Conservation (phyloP, 2,888 invertebrate species). For the Nowickia ferox region DNA sequence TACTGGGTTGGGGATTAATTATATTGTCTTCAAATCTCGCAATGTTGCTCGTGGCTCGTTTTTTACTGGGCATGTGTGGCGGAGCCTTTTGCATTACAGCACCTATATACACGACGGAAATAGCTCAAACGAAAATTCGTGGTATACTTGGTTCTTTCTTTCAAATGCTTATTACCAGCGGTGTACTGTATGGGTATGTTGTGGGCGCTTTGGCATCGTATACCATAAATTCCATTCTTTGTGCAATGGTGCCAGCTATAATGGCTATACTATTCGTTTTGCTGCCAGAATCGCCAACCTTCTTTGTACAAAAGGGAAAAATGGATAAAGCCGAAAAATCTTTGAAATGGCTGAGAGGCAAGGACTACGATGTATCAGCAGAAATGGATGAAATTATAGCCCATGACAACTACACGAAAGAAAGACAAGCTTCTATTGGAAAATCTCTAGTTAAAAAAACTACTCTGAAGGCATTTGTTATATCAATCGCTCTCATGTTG, state of each 20-base stretch:
- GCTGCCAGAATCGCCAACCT: conserved; percentile 94
- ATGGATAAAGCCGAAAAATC: conserved; percentile 88
- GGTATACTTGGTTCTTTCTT: conserved; percentile 94
- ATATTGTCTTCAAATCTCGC: conserved; percentile 87
- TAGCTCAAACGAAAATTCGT: conserved; percentile 91
- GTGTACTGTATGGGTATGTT: conserved; percentile 90
- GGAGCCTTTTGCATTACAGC: conserved; percentile 93
- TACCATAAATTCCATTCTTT: conserved; percentile 78
- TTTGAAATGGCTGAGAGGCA: conserved; percentile 89
- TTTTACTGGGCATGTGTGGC: conserved; percentile 82
- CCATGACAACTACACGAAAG: conserved; percentile 84
- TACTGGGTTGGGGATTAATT: conserved; percentile 90
- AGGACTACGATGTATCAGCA: conserved; percentile 86
- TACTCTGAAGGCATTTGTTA: conserved; percentile 87
- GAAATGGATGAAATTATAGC: conserved; percentile 87
- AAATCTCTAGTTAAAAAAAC: conserved; percentile 85
- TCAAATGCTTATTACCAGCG: conserved; percentile 92
- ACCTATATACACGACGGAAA: conserved; percentile 94
- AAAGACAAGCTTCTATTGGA: conserved; percentile 85
- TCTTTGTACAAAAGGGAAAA: conserved; percentile 86
- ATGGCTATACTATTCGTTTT: conserved; percentile 89
- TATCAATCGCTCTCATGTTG: conserved; percentile 92
- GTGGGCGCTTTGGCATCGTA: conserved; percentile 84
- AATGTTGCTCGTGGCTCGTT: conserved; percentile 81
- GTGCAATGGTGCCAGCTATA: conserved; percentile 84